Conservation (phyloP, 2,797 vertebrate genomes). For the Enteromius mattozi region DNA sequence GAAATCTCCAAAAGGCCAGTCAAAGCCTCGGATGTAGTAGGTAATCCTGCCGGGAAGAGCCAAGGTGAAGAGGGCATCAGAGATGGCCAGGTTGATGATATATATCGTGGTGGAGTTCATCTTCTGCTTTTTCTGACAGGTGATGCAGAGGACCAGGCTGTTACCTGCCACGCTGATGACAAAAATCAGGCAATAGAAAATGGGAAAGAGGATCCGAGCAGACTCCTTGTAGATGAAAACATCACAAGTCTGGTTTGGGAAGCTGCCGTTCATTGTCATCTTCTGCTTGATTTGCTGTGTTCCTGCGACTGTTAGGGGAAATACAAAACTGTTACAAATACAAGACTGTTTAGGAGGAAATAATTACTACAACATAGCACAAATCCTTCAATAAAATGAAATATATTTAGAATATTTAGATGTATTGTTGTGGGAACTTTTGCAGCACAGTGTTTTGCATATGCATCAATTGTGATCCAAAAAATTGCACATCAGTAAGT, state of each 20-base stretch:
- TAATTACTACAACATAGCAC: neutral
- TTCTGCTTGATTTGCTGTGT: constrained; percentile 26
- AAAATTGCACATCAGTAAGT: neutral
- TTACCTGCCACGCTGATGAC: constrained; percentile 81
- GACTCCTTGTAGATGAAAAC: constrained; percentile 74
- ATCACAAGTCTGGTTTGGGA: constrained; percentile 75
- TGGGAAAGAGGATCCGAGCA: constrained; percentile 76
- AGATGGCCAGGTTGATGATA: constrained; percentile 85
- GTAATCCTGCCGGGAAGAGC: constrained; percentile 80
- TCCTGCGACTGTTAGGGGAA: neutral
- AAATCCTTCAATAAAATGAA: neutral
- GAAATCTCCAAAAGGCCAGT: constrained; percentile 86
- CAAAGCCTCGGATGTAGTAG: constrained; percentile 81
- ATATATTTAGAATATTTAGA: neutral
- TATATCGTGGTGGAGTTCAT: constrained; percentile 84
- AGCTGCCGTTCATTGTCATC: constrained; percentile 27
- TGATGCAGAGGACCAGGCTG: constrained; percentile 81
- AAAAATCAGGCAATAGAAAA: constrained; percentile 81
- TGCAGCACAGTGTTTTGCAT: neutral
- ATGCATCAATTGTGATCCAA: neutral
- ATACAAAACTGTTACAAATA: constrained; percentile 1
- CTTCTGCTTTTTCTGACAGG: constrained; percentile 81
- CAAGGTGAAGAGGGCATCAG: constrained; percentile 84
- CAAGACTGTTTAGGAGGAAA: neutral
- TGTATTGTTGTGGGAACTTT: neutral